phyloP scores from a whole-genome alignment of 2,888 invertebrate species.

The Tenthredo mesomela region DNA sequence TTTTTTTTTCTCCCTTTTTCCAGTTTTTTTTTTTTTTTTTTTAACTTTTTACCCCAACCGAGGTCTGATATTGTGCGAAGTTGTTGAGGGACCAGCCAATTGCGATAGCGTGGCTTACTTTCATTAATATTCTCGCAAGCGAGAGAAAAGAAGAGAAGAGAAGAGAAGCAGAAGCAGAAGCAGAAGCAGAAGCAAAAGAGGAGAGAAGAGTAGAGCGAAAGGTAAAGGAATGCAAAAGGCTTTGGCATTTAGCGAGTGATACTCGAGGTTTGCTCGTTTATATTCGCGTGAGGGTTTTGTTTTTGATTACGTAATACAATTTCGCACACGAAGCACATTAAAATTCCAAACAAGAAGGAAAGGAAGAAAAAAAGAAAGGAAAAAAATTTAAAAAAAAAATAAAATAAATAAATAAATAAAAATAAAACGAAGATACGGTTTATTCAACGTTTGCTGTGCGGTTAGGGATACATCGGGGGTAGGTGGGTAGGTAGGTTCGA shows the following conservation, averaged over 20 bases:
- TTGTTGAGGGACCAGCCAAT: background rate
- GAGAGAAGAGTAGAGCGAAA: background rate
- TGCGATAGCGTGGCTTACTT: constrained; percentile 27
- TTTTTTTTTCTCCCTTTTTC: background rate
- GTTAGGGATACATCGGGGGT: background rate
- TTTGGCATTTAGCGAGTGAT: constrained; percentile 4
- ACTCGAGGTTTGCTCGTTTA: background rate
- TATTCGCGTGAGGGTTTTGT: constrained; percentile 20
- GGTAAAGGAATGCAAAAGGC: constrained; percentile 7
- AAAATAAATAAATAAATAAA: background rate
- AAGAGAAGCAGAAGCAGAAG: background rate
- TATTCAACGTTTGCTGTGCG: background rate
- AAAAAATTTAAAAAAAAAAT: background rate
- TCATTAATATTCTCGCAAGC: constrained; percentile 19
- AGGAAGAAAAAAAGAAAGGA: background rate
- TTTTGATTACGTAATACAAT: constrained; percentile 10
- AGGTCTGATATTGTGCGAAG: constrained; percentile 35
- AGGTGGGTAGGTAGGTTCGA: background rate
- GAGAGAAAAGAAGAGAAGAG: background rate
- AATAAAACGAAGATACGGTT: background rate
- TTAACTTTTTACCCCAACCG: background rate
- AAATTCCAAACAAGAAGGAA: background rate
- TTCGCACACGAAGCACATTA: background rate
- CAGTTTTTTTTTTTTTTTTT: background rate
- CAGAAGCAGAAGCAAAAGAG: background rate